Evolutionary conservation across 2,797 vertebrate genomes (phyloP).

Genomic region (Neostethus bicornis): DNA sequence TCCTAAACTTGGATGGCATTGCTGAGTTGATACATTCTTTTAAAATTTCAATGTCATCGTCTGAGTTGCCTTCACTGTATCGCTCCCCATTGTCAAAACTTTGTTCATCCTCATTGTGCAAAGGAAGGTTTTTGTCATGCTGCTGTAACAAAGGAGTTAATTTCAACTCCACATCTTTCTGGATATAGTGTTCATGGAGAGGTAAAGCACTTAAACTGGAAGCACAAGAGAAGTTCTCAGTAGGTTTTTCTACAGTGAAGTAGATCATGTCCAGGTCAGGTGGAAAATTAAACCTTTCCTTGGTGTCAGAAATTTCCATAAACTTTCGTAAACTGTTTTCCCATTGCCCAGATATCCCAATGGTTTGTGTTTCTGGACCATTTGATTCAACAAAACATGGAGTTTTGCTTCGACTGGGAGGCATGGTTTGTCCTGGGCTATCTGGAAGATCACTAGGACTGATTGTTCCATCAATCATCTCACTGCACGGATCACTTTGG

Average conservation of each 20-base stretch:
- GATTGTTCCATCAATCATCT: slow-evolving; percentile 95
- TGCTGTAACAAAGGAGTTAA: slow-evolving; percentile 90
- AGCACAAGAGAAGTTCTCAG: slow-evolving; percentile 98
- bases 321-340: slow-evolving; percentile 93
- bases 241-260: slow-evolving; percentile 97
- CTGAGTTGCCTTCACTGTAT: slow-evolving; percentile 85
- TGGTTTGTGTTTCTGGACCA: slow-evolving; percentile 82
- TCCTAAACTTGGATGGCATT: slow-evolving; percentile 92
- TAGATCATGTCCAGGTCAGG: slow-evolving; percentile 96
- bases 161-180: slow-evolving; percentile 97
- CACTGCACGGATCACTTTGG: slow-evolving; percentile 96
- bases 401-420: slow-evolving; percentile 96
- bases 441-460: slow-evolving; percentile 97
- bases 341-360: slow-evolving; percentile 90
- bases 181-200: slow-evolving; percentile 94
- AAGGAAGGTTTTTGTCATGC: slow-evolving; percentile 78
- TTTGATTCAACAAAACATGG: slow-evolving; percentile 85
- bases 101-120: slow-evolving; percentile 82
- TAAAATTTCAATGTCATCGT: slow-evolving; percentile 93
- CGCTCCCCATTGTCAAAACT: slow-evolving; percentile 75
- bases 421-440: slow-evolving; percentile 98
- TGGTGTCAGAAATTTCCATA: slow-evolving; percentile 95
- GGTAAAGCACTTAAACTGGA: slow-evolving; percentile 96
- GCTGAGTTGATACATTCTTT: slow-evolving; percentile 96
- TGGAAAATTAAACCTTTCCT: slow-evolving; percentile 92